Percentiles rank a stretch among this genome's conserved stretches.
These are phyloP conservation scores for Leptinotarsa defecta DNA, from an alignment of 1,140 invertebrate species.

Conservation along the genomic window DNA sequence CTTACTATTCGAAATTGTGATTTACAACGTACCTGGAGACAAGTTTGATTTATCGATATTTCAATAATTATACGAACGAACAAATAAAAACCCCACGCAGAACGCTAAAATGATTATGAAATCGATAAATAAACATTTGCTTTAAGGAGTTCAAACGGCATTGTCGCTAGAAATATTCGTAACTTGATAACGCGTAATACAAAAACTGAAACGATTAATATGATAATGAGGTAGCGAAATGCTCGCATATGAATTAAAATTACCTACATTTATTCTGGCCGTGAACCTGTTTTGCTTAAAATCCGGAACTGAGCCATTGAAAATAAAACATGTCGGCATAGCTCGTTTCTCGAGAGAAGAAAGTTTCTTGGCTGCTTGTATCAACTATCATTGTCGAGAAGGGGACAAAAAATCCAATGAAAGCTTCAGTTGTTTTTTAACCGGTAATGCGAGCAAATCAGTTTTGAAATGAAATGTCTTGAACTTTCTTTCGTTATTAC, in stretches of 20 bases:
- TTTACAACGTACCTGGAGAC: constrained; percentile 8
- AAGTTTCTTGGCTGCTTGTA: not conserved
- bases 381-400: no score
- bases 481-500: no score
- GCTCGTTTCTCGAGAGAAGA: constrained; percentile 1
- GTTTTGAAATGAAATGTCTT: no score
- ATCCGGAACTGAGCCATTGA: constrained; percentile 19
- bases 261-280: constrained; percentile 19
- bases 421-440: no score
- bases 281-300: constrained; percentile 20
- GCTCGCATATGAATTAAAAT: constrained; percentile 25
- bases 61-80: constrained; percentile 6
- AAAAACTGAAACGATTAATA: constrained; percentile 20
- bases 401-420: no score
- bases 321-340: not conserved
- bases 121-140: not conserved
- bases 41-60: constrained; percentile 2
- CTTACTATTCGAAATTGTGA: constrained; percentile 1
- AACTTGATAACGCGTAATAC: constrained; percentile 1
- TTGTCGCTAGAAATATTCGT: not conserved
- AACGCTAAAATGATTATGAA: constrained; percentile 9
- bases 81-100: constrained; percentile 4
- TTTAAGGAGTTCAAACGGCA: not conserved
- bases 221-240: constrained; percentile 20
- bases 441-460: no score